Conservation (phyloP, 64 coral and sea anemone species). For the Astreopora myriophthalma region DNA sequence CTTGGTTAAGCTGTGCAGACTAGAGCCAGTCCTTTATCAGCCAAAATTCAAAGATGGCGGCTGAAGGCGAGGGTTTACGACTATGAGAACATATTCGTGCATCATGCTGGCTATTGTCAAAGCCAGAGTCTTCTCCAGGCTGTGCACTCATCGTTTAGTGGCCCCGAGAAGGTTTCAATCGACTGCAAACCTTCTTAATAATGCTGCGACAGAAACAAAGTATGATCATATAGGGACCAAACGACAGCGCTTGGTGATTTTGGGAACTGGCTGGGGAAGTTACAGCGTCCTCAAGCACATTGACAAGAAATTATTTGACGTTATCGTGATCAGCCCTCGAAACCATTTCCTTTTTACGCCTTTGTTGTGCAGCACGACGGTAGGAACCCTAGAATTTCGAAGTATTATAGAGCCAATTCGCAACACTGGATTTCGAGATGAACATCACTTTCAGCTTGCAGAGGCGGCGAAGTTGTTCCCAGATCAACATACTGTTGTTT, state of each 20-base stretch:
- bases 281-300: constrained; percentile 96
- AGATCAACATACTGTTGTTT: constrained; percentile 61
- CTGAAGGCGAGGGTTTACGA: not conserved
- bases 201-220: not conserved
- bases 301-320: constrained; percentile 96
- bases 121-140: not conserved
- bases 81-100: too few relatives aligned
- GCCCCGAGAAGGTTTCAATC: not conserved
- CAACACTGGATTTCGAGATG: constrained; percentile 95
- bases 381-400: constrained; percentile 96
- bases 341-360: constrained; percentile 98
- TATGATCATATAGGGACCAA: not conserved
- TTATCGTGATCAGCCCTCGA: constrained; percentile 94
- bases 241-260: constrained; percentile 83
- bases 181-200: not conserved
- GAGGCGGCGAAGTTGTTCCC: constrained; percentile 75
- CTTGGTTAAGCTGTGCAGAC: too few relatives aligned
- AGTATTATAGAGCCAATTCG: constrained; percentile 97
- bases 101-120: not conserved
- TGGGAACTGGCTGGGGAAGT: constrained; percentile 96
- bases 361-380: constrained; percentile 93
- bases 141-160: not conserved
- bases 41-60: not conserved
- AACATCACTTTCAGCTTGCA: constrained; percentile 95
- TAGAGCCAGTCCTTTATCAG: not conserved